phyloP scores from a whole-genome alignment of 2,888 invertebrate species.

The Eupelmus urozonus region DNA sequence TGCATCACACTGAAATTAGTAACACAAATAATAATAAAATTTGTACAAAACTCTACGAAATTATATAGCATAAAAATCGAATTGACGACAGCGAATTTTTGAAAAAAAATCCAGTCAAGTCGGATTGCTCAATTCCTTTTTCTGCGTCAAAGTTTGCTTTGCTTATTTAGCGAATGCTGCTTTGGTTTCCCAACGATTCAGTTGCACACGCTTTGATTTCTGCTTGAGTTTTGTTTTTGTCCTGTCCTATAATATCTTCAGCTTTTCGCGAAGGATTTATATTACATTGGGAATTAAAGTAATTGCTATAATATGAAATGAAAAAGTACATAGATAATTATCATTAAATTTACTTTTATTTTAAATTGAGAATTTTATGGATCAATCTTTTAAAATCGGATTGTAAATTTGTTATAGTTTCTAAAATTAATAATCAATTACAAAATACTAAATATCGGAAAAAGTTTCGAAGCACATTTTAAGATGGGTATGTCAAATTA shows the following conservation, averaged over 20 bases:
- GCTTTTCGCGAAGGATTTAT: neutral
- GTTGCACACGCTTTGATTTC: conserved; percentile 33
- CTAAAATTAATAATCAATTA: neutral
- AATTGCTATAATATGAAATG: neutral
- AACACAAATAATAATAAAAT: conserved; percentile 8
- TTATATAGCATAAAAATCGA: no score
- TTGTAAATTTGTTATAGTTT: no score
- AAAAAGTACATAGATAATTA: neutral
- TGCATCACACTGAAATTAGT: conserved; percentile 20
- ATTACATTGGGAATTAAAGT: no score
- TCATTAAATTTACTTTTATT: neutral
- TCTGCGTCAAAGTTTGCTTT: conserved; percentile 38
- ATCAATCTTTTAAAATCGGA: neutral
- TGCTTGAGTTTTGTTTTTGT: conserved; percentile 14
- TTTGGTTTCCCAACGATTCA: conserved; percentile 40
- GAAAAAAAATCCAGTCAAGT: conserved; percentile 34
- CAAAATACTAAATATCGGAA: neutral
- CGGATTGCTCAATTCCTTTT: conserved; percentile 12
- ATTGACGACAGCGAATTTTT: conserved; percentile 12
- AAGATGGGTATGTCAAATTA: neutral
- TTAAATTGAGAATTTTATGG: neutral
- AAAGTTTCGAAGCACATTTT: conserved; percentile 8
- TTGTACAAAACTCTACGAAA: conserved; percentile 17
- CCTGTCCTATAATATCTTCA: conserved; percentile 1
- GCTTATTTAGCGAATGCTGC: conserved; percentile 53